Evolutionary conservation across 92 coral and sea anemone species (phyloP).

Genomic region (Anthopleura xanthogrammica): DNA sequence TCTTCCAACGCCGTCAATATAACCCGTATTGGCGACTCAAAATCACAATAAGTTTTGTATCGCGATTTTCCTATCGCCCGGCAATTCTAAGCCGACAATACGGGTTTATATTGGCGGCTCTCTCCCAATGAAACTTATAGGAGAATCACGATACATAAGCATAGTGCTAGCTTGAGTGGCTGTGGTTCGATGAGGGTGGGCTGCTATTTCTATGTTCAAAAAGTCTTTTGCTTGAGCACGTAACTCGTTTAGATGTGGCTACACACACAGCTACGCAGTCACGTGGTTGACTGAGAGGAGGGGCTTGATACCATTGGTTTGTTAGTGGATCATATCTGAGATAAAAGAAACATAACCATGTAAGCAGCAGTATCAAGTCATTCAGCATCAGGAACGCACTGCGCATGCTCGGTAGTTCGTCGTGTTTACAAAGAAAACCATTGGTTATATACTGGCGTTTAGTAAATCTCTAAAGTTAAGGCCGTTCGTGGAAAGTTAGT

Average conservation of each 20-base stretch:
- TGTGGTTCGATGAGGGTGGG: slow-evolving; percentile 43
- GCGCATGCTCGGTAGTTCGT: too few species aligned
- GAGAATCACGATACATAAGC: not conserved
- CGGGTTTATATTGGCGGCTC: too few species aligned
- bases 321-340: slow-evolving; percentile 90
- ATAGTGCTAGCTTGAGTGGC: slow-evolving; percentile 46
- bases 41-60: too few species aligned
- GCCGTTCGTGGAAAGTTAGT: too few species aligned
- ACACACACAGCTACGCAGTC: slow-evolving; percentile 99
- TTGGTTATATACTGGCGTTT: too few species aligned
- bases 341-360: not conserved
- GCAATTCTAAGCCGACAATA: too few species aligned
- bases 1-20: too few species aligned
- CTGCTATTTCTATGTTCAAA: slow-evolving; percentile 56
- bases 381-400: not conserved
- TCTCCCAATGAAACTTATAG: too few species aligned
- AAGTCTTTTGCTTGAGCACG: slow-evolving; percentile 51
- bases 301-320: slow-evolving; percentile 88
- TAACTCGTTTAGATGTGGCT: slow-evolving; percentile 73
- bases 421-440: too few species aligned
- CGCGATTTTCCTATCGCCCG: too few species aligned
- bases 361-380: not conserved
- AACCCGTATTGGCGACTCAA: too few species aligned
- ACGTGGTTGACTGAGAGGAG: slow-evolving; percentile 94
- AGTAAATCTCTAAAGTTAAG: too few species aligned